Evolutionary conservation across 1,140 invertebrate genomes (phyloP), one percentile per base, ranked within the genome.

Genomic region (Trichonephila clavipes): DNA sequence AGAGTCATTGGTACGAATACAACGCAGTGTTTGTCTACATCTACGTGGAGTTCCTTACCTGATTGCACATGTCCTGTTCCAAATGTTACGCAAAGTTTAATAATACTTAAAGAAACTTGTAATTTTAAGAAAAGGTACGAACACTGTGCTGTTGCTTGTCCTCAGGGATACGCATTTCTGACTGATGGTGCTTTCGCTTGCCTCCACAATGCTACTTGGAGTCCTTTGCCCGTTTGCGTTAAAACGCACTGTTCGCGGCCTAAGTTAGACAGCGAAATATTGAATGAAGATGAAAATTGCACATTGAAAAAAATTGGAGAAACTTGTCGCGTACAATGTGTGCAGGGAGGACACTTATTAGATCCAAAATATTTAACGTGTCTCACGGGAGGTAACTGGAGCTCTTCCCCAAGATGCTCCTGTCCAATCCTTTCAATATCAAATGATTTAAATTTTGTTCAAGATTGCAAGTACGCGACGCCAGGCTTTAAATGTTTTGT

Each of bases 51-150:
- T 24, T 19, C 34, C 2, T 18, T 58, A 18, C 90, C 90, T 0
- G 51, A 86, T 12, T 92, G 90, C n/a, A 86, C 61, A 2, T 92
- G 90, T 59, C 82, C 82, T 12, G 0, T 21, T 19, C 82, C 82
- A 12, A 72, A 4, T 40, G 7, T 72, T 58, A 58, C 34, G 51
- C 51, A 5, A 19, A n/a, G 40, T 34, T 8, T 34, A 64, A 8
- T 92, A 34, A 7, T 12, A 59, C 16, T 28, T 18, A 86, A 59
- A n/a, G 72, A 58, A n/a, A 69, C 86, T 40, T 92, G 90, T n/a
- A 51, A 16, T 69, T 51, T 21, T 58, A 69, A 64, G 21, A 64
- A 24, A 19, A 10, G 28, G 16, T 16, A 18, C 16, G 82, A 86
- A 19, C 28, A 86, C 28, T 86, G 90, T 59, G 7, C 28, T 1